Base-by-base conservation (phyloP, 2,797 vertebrate genomes). In the Cuniculus paca region DNA sequence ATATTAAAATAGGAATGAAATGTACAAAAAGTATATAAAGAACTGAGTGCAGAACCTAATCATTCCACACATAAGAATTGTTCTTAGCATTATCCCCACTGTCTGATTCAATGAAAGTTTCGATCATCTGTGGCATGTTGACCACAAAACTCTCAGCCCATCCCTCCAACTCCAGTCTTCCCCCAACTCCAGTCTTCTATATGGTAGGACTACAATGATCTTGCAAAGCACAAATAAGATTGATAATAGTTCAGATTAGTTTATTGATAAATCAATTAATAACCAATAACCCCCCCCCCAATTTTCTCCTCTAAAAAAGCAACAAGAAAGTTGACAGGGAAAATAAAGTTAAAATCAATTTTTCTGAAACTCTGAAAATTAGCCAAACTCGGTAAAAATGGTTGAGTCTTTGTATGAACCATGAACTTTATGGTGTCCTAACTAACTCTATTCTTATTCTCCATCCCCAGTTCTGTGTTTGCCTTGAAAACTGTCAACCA, bases 41-140 rank as follows among this genome's bases (percentile, higher is more conserved):
- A 11, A 6, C n/a, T 54, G 45, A 42, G 52, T 58, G 39, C 54
- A 80, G 34, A 72, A 74, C 36, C 50, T 17, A 13, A 19, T 54
- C 56, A 10, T 24, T 65, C 7, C 0, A 5, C 11, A 1, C 34
- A 2, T 5, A 7, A 0, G 9, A 20, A 19, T 26, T 17, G 0
- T 12, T 26, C 12, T 34, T 22, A 34, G 31, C 1, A 2, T 58
- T 6, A 9, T 10, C 36, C 26, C 28, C 4, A 1, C 0, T 0
- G 24, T 31, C 45, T 3, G 0, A 19, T 34, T 39, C n/a, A 31
- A 10, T 0, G 11, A 14, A 28, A 34, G 8, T 20, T n/a, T n/a
- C 20, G 5, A 5, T 28, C 28, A 28, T 19, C 61, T 16, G 36
- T 17, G 12, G 6, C 50, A 26, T 61, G 20, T 2, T 34, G 36